Percentiles rank a stretch among this genome's conserved stretches.
Evolutionary conservation across 23 tunicate species (phyloP).

Genomic region (Corella eumyota): DNA sequence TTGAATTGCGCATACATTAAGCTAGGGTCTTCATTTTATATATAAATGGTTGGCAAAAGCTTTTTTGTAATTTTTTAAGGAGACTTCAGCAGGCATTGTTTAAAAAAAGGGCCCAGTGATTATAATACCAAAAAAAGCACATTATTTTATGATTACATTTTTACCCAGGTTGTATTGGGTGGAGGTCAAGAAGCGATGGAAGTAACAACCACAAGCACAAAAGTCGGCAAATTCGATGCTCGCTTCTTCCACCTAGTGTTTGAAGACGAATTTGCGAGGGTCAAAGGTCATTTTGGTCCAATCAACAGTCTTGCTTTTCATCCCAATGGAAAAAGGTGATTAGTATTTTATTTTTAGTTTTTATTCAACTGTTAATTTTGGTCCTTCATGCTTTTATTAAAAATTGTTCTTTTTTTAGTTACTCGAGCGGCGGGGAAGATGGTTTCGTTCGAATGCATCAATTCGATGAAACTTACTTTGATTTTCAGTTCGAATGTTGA

Average conservation of each 20-base stretch:
- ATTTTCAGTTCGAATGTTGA: constrained; percentile 50
- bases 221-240: constrained; percentile 96
- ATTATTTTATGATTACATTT: no score
- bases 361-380: background rate
- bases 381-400: no score
- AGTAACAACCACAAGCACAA: constrained; percentile 82
- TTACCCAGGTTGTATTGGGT: constrained; percentile 94
- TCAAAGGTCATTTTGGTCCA: constrained; percentile 97
- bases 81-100: no score
- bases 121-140: no score
- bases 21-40: no score
- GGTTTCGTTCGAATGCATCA: constrained; percentile 88
- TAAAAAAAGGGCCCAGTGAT: no score
- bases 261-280: constrained; percentile 89
- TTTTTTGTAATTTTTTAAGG: no score
- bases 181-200: constrained; percentile 99
- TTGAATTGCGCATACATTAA: no score
- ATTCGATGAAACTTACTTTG: constrained; percentile 54
- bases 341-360: background rate
- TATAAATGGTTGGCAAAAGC: no score
- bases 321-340: constrained; percentile 80
- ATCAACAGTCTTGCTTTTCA: constrained; percentile 93
- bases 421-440: constrained; percentile 93
- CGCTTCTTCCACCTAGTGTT: constrained; percentile 91
- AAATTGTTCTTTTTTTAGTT: constrained; percentile 13